Evolutionary conservation across 1,140 invertebrate genomes (phyloP).

Genomic region (Drosophila mayri): DNA sequence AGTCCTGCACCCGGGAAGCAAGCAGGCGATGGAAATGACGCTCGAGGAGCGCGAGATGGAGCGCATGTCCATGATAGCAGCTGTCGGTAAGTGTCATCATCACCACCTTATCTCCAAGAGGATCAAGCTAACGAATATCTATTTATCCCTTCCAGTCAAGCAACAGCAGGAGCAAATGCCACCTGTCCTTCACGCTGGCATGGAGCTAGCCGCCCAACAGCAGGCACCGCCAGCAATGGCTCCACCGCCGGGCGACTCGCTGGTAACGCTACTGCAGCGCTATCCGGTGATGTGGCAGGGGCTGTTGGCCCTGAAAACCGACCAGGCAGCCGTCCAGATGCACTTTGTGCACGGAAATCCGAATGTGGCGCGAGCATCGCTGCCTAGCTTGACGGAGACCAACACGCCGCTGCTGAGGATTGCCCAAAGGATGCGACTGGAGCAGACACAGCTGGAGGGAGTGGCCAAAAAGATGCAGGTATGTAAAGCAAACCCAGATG

Average conservation of each 20-base stretch:
- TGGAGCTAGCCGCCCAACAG: conserved; percentile 62
- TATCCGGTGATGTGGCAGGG: conserved; percentile 99
- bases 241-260: conserved; percentile 91
- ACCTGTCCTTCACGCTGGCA: conserved; percentile 47
- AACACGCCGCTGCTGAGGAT: conserved; percentile 95
- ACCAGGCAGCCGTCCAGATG: conserved; percentile 98
- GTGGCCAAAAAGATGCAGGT: conserved; percentile 98
- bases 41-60: conserved; percentile 75
- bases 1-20: conserved; percentile 76
- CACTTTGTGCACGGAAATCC: conserved; percentile 98
- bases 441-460: conserved; percentile 96
- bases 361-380: conserved; percentile 92
- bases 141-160: conserved; percentile 37
- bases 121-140: background rate
- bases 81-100: conserved; percentile 54
- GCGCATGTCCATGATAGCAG: conserved; percentile 64
- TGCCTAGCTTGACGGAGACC: conserved; percentile 92
- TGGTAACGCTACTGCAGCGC: conserved; percentile 92
- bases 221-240: conserved; percentile 89
- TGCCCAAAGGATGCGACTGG: conserved; percentile 97
- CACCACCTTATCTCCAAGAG: accelerated
- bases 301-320: conserved; percentile 96
- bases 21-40: conserved; percentile 70
- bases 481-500: conserved; percentile 55
- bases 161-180: conserved; percentile 62